Conservation (phyloP, 2,888 invertebrate species). For the Eristalis pertinax region DNA sequence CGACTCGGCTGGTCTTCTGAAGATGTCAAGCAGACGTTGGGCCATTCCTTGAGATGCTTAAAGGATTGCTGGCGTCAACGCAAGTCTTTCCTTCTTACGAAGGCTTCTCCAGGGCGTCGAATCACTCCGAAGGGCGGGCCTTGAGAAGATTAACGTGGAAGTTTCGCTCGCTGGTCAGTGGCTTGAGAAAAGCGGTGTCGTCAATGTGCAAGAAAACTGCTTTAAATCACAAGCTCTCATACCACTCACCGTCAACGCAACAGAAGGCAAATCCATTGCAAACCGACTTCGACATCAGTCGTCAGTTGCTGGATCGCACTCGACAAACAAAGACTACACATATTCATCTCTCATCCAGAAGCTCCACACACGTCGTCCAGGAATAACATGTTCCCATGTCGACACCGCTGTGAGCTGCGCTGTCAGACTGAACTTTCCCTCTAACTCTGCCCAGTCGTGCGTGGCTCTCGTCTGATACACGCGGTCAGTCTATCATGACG, state of each 20-base stretch:
- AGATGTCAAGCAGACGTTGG: too few species aligned
- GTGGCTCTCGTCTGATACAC: neutral
- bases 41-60: too few species aligned
- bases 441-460: neutral
- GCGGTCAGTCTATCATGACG: slow-evolving; percentile 33
- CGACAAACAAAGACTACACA: neutral
- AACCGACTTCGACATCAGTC: neutral
- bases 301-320: neutral
- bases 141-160: too few species aligned
- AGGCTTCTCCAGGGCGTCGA: too few species aligned
- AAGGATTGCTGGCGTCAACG: too few species aligned
- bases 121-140: too few species aligned
- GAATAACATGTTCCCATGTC: neutral
- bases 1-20: too few species aligned
- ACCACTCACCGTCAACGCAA: neutral
- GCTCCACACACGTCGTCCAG: neutral
- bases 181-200: too few species aligned
- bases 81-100: too few species aligned
- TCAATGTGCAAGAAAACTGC: too few species aligned
- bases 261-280: neutral
- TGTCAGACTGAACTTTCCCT: neutral
- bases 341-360: neutral
- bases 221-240: neutral
- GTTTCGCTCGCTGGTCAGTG: too few species aligned
- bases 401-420: neutral